These are phyloP conservation scores for Bryconaethiops microstoma DNA, from an alignment of 2,797 vertebrate species.

Conservation along the genomic window DNA sequence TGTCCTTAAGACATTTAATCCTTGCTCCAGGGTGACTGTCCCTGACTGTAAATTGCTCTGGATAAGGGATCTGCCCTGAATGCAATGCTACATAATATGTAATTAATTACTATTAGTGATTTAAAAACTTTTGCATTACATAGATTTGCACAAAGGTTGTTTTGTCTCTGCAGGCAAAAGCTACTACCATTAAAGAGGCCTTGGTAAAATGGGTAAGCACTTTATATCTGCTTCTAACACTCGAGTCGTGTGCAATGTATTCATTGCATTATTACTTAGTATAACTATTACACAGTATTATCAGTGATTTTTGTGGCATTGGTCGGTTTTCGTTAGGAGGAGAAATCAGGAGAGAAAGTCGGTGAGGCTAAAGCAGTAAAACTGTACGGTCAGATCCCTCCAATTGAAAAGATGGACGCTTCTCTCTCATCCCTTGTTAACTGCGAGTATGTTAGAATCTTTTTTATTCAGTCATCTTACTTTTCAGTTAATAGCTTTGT, in stretches of 20 bases:
- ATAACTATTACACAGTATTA: background rate
- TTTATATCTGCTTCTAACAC: background rate
- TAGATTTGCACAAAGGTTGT: conserved; percentile 3
- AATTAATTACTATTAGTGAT: background rate
- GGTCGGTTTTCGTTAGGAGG: conserved; percentile 81
- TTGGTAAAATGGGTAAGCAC: conserved; percentile 83
- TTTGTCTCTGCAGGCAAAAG: conserved; percentile 74
- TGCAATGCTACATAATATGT: no score
- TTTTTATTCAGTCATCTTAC: background rate
- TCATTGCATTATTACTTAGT: background rate
- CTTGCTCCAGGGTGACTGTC: no score
- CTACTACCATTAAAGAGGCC: conserved; percentile 88
- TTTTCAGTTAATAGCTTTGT: conserved; percentile 5
- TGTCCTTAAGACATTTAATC: no score
- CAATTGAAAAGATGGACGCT: conserved; percentile 95
- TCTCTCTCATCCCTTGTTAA: conserved; percentile 85
- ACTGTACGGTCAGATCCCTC: conserved; percentile 89
- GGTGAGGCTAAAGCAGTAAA: conserved; percentile 89
- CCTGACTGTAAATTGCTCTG: no score
- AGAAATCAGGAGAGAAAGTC: conserved; percentile 70
- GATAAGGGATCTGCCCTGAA: no score
- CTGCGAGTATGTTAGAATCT: conserved; percentile 87
- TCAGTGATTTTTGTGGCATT: conserved; percentile 1
- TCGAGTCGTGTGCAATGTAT: background rate
- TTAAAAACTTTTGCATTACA: background rate